These are phyloP conservation scores for Tiliacea citrago DNA, from an alignment of 2,888 invertebrate genomes.

Conservation along the genomic window DNA sequence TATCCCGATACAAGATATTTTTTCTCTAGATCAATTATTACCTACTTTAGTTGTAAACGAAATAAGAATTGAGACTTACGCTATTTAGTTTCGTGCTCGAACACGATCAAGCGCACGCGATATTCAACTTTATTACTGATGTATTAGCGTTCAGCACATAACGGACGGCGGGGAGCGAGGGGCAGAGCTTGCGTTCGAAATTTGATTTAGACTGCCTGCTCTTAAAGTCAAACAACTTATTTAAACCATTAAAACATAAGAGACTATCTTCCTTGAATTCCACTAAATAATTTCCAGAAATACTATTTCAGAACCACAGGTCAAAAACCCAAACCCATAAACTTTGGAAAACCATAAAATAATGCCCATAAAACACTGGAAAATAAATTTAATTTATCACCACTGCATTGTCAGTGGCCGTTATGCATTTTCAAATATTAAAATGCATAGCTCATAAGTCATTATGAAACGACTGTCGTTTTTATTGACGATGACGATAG, in stretches of 20 bases:
- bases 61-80: no score
- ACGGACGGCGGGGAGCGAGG: no score
- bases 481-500: conserved; percentile 51
- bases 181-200: no score
- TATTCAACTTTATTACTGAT: no score
- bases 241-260: neutral
- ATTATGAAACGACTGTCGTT: conserved; percentile 49
- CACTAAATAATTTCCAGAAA: neutral
- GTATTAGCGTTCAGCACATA: no score
- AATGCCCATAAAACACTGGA: conserved; percentile 34
- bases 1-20: no score
- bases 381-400: conserved; percentile 58
- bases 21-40: no score
- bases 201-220: no score
- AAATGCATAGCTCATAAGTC: conserved; percentile 54
- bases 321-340: conserved; percentile 28
- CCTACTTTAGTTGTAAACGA: no score
- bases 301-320: conserved; percentile 1
- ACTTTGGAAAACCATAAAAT: conserved; percentile 40
- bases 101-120: no score
- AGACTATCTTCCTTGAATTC: neutral
- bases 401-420: conserved; percentile 46
- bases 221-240: neutral
- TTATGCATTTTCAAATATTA: conserved; percentile 46
- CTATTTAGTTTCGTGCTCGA: no score